Evolutionary conservation across 1,140 invertebrate species (phyloP).

Genomic region (Drosophila mauritiana): DNA sequence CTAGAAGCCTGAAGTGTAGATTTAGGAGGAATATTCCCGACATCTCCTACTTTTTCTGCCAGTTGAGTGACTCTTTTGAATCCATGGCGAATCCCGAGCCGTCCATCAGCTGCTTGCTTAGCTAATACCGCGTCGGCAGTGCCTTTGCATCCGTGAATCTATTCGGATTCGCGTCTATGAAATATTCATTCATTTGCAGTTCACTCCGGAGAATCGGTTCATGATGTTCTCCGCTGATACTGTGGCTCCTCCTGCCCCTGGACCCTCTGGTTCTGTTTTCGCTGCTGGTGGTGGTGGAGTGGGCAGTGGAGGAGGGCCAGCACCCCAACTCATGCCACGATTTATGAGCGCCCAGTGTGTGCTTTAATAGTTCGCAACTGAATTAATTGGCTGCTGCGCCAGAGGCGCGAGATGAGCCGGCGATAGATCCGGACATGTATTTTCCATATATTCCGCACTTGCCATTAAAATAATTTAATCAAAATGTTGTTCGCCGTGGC

Average conservation of each 20-base stretch:
- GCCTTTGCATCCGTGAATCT: slow-evolving; percentile 67
- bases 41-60: neutral
- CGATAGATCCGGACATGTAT: slow-evolving; percentile 54
- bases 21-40: neutral
- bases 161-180: slow-evolving; percentile 66
- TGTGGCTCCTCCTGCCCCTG: slow-evolving; percentile 17
- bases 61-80: slow-evolving; percentile 12
- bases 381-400: slow-evolving; percentile 74
- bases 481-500: slow-evolving; percentile 68
- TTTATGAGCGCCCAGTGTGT: slow-evolving; percentile 81
- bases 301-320: neutral
- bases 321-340: slow-evolving; percentile 47
- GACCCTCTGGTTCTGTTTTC: slow-evolving; percentile 2
- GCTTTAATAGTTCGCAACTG: slow-evolving; percentile 81
- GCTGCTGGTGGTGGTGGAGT: too few relatives aligned
- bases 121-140: slow-evolving; percentile 36
- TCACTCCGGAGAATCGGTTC: slow-evolving; percentile 74
- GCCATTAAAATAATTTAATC: slow-evolving; percentile 82
- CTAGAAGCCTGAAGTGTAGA: too few relatives aligned
- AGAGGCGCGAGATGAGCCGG: slow-evolving; percentile 24
- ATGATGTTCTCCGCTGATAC: slow-evolving; percentile 50
- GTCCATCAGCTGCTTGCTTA: slow-evolving; percentile 51
- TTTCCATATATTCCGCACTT: slow-evolving; percentile 71
- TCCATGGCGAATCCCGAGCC: slow-evolving; percentile 20
- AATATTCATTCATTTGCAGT: slow-evolving; percentile 81